phyloP scores from a whole-genome alignment of 2,888 invertebrate species.

The Macrophya annulata region DNA sequence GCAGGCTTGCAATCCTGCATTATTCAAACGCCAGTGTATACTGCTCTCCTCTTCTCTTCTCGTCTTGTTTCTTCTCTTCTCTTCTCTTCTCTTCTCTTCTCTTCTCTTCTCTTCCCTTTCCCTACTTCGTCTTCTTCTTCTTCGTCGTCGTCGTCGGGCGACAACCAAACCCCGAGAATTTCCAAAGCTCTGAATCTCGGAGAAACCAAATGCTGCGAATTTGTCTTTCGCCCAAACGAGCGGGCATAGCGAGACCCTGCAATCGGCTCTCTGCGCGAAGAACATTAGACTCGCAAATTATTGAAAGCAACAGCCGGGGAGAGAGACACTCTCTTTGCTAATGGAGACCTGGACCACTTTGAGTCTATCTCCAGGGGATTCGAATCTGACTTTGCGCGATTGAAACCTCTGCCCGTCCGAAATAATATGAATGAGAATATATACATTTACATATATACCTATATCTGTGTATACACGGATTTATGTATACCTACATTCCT shows the following conservation, averaged over 20 bases:
- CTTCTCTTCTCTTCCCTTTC: too few relatives aligned
- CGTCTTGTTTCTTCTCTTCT: slow-evolving; percentile 47
- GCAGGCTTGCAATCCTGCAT: slow-evolving; percentile 76
- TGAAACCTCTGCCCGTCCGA: slow-evolving; percentile 7
- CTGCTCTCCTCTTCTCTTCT: slow-evolving; percentile 39
- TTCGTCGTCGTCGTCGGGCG: slow-evolving; percentile 4
- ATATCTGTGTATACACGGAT: not conserved
- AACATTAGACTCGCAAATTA: slow-evolving; percentile 78
- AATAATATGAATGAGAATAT: slow-evolving; percentile 11
- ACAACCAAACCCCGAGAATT: not conserved
- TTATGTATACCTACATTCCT: not conserved
- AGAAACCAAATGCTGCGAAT: slow-evolving; percentile 28
- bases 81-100: slow-evolving; percentile 43
- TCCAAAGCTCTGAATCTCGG: slow-evolving; percentile 8
- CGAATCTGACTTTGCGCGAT: slow-evolving; percentile 36
- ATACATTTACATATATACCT: not conserved
- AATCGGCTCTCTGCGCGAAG: slow-evolving; percentile 48
- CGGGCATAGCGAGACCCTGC: slow-evolving; percentile 14
- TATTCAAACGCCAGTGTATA: slow-evolving; percentile 73
- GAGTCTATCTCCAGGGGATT: slow-evolving; percentile 66
- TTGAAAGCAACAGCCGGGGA: slow-evolving; percentile 74
- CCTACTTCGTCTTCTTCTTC: slow-evolving; percentile 44
- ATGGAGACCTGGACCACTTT: slow-evolving; percentile 68
- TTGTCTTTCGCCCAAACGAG: slow-evolving; percentile 16
- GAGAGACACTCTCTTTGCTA: slow-evolving; percentile 64